Conservation (phyloP, 2,797 vertebrate species). For the Falco concolor region DNA sequence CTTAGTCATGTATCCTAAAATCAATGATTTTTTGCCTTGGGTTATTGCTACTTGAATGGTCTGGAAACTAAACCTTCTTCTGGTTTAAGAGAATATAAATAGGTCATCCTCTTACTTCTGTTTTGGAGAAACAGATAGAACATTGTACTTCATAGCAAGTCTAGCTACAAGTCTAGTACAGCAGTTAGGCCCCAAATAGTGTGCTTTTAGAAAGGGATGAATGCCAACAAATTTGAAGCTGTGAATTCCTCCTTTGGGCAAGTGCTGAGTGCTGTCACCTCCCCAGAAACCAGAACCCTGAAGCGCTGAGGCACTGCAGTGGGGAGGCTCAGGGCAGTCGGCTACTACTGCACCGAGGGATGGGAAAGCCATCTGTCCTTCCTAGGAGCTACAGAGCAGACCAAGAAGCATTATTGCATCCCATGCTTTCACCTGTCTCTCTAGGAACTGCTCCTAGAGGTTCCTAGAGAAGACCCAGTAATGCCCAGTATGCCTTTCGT, state of each 20-base stretch:
- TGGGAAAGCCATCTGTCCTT: background rate
- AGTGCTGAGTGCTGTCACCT: background rate
- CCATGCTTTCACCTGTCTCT: background rate
- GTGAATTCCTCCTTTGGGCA: background rate
- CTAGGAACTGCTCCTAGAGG: background rate
- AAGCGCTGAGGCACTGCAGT: background rate
- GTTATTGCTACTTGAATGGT: background rate
- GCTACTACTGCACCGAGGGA: background rate
- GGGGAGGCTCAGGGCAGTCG: rapidly evolving
- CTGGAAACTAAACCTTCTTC: background rate
- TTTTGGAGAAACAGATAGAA: background rate
- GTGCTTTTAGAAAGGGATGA: background rate
- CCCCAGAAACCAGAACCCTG: background rate
- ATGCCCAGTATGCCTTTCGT: background rate
- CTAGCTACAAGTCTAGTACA: too few species aligned
- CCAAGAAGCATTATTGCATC: background rate
- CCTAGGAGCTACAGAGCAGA: background rate
- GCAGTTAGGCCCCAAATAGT: background rate
- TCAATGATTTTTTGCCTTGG: background rate
- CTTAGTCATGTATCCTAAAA: background rate
- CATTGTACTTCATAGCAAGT: background rate
- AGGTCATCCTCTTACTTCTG: background rate
- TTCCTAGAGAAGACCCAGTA: background rate
- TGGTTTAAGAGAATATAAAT: background rate
- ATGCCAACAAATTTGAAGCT: background rate